Evolutionary conservation across 2,888 invertebrate species (phyloP), one percentile per base, ranked within the genome.

Genomic region (Synergus laeviventris): DNA sequence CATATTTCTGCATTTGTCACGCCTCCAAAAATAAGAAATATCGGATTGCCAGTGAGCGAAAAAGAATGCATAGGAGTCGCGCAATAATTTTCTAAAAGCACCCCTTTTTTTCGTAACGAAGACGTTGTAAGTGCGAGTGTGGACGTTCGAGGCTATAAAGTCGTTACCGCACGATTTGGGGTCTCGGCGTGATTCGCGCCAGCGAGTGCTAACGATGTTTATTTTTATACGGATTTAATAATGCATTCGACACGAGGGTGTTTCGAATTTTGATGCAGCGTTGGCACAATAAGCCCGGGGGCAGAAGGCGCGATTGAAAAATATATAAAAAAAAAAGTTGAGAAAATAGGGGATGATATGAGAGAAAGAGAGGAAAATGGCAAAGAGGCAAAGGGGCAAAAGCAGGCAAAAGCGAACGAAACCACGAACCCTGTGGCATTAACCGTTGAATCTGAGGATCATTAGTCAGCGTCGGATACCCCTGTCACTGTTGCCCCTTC

Each of bases 381-480:
- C 75, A 76, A 59, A 59, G 64, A 56, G 62, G 31, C 31, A 42
- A 62, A 62, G 60, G 66, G 60, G 73, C 62, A 74, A 79, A 77
- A 24, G 74, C 76, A 76, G 78, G 78, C 80, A 82, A 76, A 56
- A 77, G 78, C 76, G 76, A 75, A 64, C 62, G 79, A 77, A 78
- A 73, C 75, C 73, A 70, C 78, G 78, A 79, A 80, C 75, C 81
- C 81, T 75, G 82, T 76, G 82, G 83, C 83, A 86, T 87, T 85
- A 86, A 85, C 86, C 86, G 84, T 86, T 84, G 87, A 86, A 85
- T 86, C 78, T 79, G 75, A 81, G 81, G 75, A 82, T 87, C 87
- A 88, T 88, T 87, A 87, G 86, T 88, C 86, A 87, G 83, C 84
- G 87, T 87, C 88, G 83, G 82, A 84, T 84, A 84, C 79, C 78